Percentiles rank a stretch among this genome's conserved stretches.
phyloP scores from a whole-genome alignment of 1,140 invertebrate species.

The Heliconius hermathena region DNA sequence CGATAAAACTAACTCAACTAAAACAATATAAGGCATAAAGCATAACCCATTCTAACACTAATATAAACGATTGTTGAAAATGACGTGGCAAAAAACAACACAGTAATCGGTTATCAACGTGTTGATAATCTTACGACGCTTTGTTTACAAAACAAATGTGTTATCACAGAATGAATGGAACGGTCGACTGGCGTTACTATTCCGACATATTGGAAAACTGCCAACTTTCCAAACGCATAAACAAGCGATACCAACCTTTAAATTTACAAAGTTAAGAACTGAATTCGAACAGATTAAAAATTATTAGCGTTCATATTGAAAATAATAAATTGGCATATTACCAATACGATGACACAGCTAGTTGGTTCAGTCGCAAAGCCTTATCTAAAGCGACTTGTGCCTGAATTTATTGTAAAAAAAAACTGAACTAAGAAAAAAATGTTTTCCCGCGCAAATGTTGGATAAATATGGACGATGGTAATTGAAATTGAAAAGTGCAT shows the following conservation, averaged over 20 bases:
- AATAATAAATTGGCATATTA: conserved; percentile 50
- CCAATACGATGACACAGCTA: conserved; percentile 58
- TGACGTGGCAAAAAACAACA: conserved; percentile 3
- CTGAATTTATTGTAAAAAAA: conserved; percentile 31
- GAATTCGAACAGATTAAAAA: background rate
- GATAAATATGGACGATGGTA: conserved; percentile 77
- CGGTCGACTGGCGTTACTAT: conserved; percentile 27
- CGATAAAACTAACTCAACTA: too few relatives aligned
- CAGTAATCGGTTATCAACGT: conserved; percentile 29
- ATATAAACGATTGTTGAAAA: background rate
- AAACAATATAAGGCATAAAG: too few relatives aligned
- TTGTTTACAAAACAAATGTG: conserved; percentile 42
- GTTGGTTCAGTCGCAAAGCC: conserved; percentile 58
- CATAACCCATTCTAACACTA: background rate
- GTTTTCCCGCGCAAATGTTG: conserved; percentile 59
- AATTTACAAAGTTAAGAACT: background rate
- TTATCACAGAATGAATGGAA: conserved; percentile 39
- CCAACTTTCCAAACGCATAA: conserved; percentile 13
- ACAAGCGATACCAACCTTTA: conserved; percentile 15
- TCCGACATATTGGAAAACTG: conserved; percentile 23
- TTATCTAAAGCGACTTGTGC: conserved; percentile 45
- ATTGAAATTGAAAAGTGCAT: conserved; percentile 48
- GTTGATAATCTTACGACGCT: conserved; percentile 34
- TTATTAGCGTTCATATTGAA: conserved; percentile 28
- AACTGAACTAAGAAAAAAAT: conserved; percentile 56